These are phyloP conservation scores for Ochlodes sylvanus DNA, from an alignment of 2,888 invertebrate genomes.

Conservation along the genomic window DNA sequence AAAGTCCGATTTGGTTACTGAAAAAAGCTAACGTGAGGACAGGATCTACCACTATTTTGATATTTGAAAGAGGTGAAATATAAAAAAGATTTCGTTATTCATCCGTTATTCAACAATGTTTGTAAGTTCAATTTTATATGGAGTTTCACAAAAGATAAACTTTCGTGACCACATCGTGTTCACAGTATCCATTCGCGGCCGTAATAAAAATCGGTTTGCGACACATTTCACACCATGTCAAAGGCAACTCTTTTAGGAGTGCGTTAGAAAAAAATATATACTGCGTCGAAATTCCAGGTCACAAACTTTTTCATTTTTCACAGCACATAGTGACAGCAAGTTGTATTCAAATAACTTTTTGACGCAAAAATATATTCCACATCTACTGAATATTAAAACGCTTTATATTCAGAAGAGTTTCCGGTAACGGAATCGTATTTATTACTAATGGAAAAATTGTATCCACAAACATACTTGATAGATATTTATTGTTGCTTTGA, in stretches of 20 bases:
- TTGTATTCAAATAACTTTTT: conserved; percentile 8
- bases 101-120: neutral
- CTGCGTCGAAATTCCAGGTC: conserved; percentile 8
- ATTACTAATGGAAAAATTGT: neutral
- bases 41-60: too few relatives aligned
- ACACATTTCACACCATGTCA: conserved; percentile 1
- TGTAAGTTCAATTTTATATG: neutral
- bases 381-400: neutral
- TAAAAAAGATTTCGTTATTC: too few relatives aligned
- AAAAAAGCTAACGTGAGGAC: too few relatives aligned
- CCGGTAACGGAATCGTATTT: neutral
- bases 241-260: conserved; percentile 6
- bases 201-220: conserved; percentile 6
- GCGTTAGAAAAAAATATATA: conserved; percentile 16
- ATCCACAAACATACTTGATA: neutral
- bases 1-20: too few relatives aligned
- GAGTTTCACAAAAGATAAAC: neutral
- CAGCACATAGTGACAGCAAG: neutral
- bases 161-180: neutral
- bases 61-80: too few relatives aligned
- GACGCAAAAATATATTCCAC: neutral
- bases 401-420: neutral
- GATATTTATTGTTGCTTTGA: neutral
- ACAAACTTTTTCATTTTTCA: conserved; percentile 13
- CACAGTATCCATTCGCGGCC: neutral